Percentiles rank a stretch among this genome's conserved stretches.
phyloP scores from a whole-genome alignment of 2,888 invertebrate genomes.

The Lottia scabra region DNA sequence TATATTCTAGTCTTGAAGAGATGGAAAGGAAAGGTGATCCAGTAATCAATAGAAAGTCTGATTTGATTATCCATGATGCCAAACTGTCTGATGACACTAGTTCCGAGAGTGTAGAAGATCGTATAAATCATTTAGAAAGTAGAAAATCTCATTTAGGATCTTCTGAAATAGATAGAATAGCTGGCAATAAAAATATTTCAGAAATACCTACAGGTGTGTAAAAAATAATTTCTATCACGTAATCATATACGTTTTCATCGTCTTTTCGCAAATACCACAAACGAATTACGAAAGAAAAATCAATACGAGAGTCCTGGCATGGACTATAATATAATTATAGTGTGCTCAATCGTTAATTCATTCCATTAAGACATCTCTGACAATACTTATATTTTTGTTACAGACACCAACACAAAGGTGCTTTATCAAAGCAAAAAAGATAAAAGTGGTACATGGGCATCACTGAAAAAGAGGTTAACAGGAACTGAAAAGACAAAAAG shows the following conservation, averaged over 20 bases:
- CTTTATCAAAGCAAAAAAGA: background rate
- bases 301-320: too few relatives aligned
- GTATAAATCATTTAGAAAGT: constrained; percentile 20
- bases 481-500: constrained; percentile 23
- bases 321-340: too few relatives aligned
- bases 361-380: too few relatives aligned
- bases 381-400: too few relatives aligned
- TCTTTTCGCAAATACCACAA: too few relatives aligned
- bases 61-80: background rate
- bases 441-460: constrained; percentile 47
- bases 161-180: background rate
- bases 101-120: constrained; percentile 10
- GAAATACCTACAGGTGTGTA: too few relatives aligned
- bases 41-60: background rate
- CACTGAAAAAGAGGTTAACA: constrained; percentile 48
- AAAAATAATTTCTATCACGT: too few relatives aligned
- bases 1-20: background rate
- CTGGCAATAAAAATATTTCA: background rate
- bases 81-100: background rate
- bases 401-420: too few relatives aligned
- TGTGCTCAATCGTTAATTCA: too few relatives aligned
- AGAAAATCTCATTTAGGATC: constrained; percentile 23
- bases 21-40: too few relatives aligned
- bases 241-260: too few relatives aligned
- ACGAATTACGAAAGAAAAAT: too few relatives aligned